These are phyloP conservation scores for Poliocrania exsul DNA, from an alignment of 2,797 vertebrate species.

Conservation along the genomic window DNA sequence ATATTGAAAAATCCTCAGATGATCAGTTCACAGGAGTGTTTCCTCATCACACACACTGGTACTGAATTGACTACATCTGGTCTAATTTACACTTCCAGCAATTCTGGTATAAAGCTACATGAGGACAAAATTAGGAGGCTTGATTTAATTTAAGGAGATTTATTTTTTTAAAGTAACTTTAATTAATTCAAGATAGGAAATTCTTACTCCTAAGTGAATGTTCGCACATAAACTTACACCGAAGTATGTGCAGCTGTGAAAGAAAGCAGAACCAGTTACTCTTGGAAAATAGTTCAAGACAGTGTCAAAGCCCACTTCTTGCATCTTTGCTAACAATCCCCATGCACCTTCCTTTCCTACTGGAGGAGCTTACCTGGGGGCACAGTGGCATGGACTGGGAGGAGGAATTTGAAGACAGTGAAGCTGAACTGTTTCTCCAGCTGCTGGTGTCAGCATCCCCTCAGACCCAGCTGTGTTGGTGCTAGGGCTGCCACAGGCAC, in stretches of 20 bases:
- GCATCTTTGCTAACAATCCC: neutral
- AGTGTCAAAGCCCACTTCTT: neutral
- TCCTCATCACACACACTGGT: neutral
- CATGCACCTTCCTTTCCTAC: neutral
- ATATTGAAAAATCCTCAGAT: neutral
- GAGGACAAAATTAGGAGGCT: slow-evolving; percentile 12
- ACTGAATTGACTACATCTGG: slow-evolving; percentile 2
- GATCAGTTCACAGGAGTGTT: neutral
- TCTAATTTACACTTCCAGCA: neutral
- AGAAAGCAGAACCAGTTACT: slow-evolving; percentile 5
- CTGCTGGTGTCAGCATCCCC: neutral
- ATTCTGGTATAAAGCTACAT: neutral
- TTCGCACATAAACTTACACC: neutral
- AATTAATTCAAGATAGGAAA: slow-evolving; percentile 60
- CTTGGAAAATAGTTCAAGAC: neutral
- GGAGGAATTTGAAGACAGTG: neutral
- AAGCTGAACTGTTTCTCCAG: neutral
- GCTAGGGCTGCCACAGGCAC: neutral
- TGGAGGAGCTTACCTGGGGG: accelerated
- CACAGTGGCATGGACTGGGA: neutral
- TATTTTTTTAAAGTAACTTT: neutral
- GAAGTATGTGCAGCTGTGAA: slow-evolving; percentile 25
- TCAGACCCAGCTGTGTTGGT: accelerated
- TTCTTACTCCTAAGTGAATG: slow-evolving; percentile 26
- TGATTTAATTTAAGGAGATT: slow-evolving; percentile 27